A percentile compares a stretch with the other conserved stretches of the same genome.
These are phyloP conservation scores for Eospalax fontanierii DNA, from an alignment of 2,797 vertebrate species.

Conservation along the genomic window DNA sequence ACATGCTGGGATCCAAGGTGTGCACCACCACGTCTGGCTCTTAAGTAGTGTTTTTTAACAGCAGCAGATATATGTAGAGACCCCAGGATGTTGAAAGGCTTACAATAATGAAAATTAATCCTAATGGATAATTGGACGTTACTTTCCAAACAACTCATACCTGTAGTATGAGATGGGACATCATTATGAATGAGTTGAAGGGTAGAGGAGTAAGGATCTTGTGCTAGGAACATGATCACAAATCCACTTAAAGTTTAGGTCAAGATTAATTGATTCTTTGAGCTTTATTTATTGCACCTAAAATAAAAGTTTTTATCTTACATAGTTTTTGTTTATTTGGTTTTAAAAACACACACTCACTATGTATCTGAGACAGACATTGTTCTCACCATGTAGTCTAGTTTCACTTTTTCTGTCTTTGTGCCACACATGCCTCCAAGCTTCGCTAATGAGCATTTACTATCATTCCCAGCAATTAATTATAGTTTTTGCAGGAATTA, in stretches of 20 bases:
- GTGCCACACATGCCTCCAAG: background rate
- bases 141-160: no score
- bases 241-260: accelerated
- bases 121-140: background rate
- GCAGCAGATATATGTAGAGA: background rate
- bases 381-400: background rate
- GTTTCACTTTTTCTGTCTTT: background rate
- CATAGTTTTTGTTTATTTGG: background rate
- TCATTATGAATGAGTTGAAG: background rate
- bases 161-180: background rate
- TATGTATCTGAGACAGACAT: background rate
- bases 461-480: background rate
- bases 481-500: no score
- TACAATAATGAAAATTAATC: background rate
- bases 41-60: accelerated
- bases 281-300: background rate
- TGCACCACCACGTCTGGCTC: no score
- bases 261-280: background rate
- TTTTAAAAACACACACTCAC: background rate
- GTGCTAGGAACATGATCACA: background rate
- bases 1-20: no score
- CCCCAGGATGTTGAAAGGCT: no score
- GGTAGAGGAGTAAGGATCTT: background rate
- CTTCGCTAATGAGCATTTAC: background rate
- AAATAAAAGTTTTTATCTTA: background rate